Evolutionary conservation across 2,113 vertebrate species (phyloP).

Genomic region (Platycercus adscitus): DNA sequence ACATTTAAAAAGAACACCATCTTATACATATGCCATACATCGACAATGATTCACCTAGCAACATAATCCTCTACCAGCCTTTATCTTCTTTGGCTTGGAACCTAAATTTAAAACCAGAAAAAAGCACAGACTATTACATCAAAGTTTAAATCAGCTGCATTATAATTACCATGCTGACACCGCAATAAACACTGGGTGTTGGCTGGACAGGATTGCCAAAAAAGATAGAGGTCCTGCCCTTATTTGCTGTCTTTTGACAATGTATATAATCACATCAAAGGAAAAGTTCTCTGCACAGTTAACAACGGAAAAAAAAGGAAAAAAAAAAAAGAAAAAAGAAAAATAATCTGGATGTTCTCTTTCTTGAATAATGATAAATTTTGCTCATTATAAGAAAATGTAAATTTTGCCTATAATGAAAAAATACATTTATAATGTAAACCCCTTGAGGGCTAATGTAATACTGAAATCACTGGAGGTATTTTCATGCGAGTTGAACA

Average conservation of each 20-base stretch:
- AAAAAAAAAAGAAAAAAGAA: too few species aligned
- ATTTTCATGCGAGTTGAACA: neutral
- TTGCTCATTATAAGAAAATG: neutral
- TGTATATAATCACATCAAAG: slow-evolving; percentile 38
- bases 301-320: neutral
- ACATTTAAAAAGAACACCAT: neutral
- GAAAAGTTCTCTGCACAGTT: neutral
- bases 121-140: slow-evolving; percentile 43
- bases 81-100: slow-evolving; percentile 43
- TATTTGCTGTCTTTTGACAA: slow-evolving; percentile 35
- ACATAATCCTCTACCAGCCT: slow-evolving; percentile 24
- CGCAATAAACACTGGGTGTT: slow-evolving; percentile 64
- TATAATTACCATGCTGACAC: slow-evolving; percentile 58
- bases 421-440: neutral
- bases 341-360: neutral
- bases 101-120: slow-evolving; percentile 5
- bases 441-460: neutral
- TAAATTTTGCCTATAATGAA: neutral
- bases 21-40: neutral
- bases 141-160: slow-evolving; percentile 68
- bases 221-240: slow-evolving; percentile 61
- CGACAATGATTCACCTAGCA: slow-evolving; percentile 46
- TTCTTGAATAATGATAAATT: neutral
- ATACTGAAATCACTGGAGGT: neutral
- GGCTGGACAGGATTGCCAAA: slow-evolving; percentile 48